Evolutionary conservation across 2,888 invertebrate species (phyloP), one percentile per base, ranked within the genome.

Genomic region (Calliphora vomitoria): DNA sequence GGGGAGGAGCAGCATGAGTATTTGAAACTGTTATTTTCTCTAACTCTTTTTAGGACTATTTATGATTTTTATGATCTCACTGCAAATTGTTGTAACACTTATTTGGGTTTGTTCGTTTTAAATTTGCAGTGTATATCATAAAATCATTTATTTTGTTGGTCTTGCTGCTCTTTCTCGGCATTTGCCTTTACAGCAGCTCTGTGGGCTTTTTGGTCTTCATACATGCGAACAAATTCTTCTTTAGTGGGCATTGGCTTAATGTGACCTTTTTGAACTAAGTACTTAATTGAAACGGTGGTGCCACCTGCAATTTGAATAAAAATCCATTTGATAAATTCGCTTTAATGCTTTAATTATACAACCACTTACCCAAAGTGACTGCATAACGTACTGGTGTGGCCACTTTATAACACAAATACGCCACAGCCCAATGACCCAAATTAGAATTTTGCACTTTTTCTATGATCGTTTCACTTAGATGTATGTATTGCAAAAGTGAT

Each of bases 371-470:
- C 92, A 99, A 93, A 71, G 99, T 99, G 1, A 98, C 96, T n/a
- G 98, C 96, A 94, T 99, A 99, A 90, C 99, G 95, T 15, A 97
- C 93, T 4, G 99, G 99, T 10, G 98, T 98, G 41, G 96, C 96
- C 76, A 99, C 95, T 95, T 99, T 99, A 94, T 99, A 99, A 90
- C 99, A 95, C 60, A 98, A 96, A 94, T 98, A 98, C 0, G 98
- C 96, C 53, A 99, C 95, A 10, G 99, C 99, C 92, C 97, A 94
- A 93, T 98, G 97, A 13, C 99, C 99, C 93, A 98, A 97, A 90
- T 95, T 95, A 0, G 98, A 97, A 89, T 96, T 95, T 91, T 95
- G 95, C 76, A 99, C 94, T 80, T 97, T 97, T 78, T 96, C 95
- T 79, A 98, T 94, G 66, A 98, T 94, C 87, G 94, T 95, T 90